Base-by-base conservation (phyloP, 2,888 invertebrate species). In the Agrochola litura region DNA sequence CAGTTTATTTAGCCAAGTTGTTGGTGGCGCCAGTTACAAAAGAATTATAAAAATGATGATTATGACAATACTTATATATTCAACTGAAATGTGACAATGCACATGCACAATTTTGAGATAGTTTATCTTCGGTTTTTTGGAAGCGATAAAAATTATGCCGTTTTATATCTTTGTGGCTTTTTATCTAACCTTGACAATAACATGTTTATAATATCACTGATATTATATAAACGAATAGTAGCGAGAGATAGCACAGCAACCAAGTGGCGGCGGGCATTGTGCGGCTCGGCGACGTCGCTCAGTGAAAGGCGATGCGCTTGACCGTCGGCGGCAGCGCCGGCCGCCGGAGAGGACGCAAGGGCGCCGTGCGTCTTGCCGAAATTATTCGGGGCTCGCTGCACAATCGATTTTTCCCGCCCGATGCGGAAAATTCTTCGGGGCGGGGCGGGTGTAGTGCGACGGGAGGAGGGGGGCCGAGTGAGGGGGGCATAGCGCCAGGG, bases 381-480 rank as follows among this genome's bases (percentile, higher is more conserved):
- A 96, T 96, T 95, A 96, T 96, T 96, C 95, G 96, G 96, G 95
- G 95, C 96, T 95, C 95, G 96, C 95, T 96, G 96, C 96, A 96
- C 96, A 96, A 97, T 97, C 97, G 97, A 97, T 97, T 96, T 96
- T 96, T 96, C 96, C 96, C 95, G 95, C 96, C 96, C 96, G 96
- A 96, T 96, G 96, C 96, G 97, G 95, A 96, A 96, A 97, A 96
- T 96, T 95, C 93, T 95, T 95, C 95, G 95, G 95, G 96, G 96
- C 96, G 96, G 96, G 94, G 95, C 95, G 95, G 96, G 94, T 92
- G 94, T 90, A 90, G 93, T 88, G 91, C 92, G 92, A 92, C 90
- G 92, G 90, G 92, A 91, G 92, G 92, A 92, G 91, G 92, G 92
- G 89, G 92, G 90, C 89, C 89, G 89, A 90, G 86, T 86, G 91